Base-by-base conservation (phyloP, 2,888 invertebrate species). In the Atethmia centrago region DNA sequence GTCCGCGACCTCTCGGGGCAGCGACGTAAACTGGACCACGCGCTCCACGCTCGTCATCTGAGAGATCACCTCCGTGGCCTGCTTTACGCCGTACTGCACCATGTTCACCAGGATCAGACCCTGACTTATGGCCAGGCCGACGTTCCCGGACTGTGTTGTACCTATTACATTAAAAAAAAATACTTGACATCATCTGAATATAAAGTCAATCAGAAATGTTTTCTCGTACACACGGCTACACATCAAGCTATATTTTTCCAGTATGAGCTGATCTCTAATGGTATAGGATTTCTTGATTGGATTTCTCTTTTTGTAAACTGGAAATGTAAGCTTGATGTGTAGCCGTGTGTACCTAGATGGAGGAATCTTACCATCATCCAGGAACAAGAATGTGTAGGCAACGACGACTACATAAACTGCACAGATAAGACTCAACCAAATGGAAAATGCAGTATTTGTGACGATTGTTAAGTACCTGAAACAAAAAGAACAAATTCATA, bases 41-140 rank as follows among this genome's bases (percentile, higher is more conserved):
- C 99, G 96, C 91, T 99, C 99, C 0, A 99, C 98, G 68, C 97
- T 97, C 9, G 97, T 98, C 98, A 98, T 98, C 87, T 98, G 97
- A n/a, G 97, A 97, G 67, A 97, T 96, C 42, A 97, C 97, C 90
- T 98, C 98, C 0, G 98, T 98, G 49, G 98, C 97, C 91, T 98
- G 98, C 74, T 98, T 96, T 79, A 98, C 97, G 14, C 98, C 98
- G 94, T 97, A 97, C 90, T 98, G 98, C 74, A 98, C 97, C 97
- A 98, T 98, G 80, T 98, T 98, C 71, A 98, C 98, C 77, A 98
- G 90, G 84, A 98, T 97, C 71, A 98, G 93, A 77, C 97, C 97
- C 86, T 98, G 98, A 45, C 98, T 97, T 79, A 98, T 96, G 0
- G 97, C 98, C 65, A 98, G 92, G 7, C 98, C 98, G 1, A 98